Conservation (phyloP, 92 coral and sea anemone genomes). For the Actinernus sp. region DNA sequence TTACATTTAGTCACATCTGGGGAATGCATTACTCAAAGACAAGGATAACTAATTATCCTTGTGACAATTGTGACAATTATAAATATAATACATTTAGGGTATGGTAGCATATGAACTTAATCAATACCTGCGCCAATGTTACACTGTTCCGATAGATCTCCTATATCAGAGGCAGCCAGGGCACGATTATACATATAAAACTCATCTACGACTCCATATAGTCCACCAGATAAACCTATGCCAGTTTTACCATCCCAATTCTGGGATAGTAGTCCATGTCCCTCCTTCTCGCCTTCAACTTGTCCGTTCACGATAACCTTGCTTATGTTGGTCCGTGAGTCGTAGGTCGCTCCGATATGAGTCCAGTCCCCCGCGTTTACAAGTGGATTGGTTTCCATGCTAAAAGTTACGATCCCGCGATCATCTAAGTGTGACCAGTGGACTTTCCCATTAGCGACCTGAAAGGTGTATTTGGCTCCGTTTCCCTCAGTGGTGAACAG, state of each 20-base stretch:
- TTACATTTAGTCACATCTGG: no score
- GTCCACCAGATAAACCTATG: conserved; percentile 81
- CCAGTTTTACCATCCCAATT: conserved; percentile 96
- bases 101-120: neutral
- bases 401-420: conserved; percentile 64
- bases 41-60: no score
- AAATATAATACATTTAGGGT: no score
- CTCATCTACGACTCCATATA: conserved; percentile 88
- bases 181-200: conserved; percentile 93
- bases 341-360: conserved; percentile 93
- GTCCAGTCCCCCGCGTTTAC: conserved; percentile 87
- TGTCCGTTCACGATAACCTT: conserved; percentile 87
- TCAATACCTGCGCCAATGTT: conserved; percentile 77
- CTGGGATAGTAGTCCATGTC: conserved; percentile 85
- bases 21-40: no score
- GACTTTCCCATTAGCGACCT: conserved; percentile 68
- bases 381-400: conserved; percentile 77
- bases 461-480: conserved; percentile 90
- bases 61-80: no score
- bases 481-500: conserved; percentile 83
- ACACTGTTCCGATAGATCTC: conserved; percentile 84
- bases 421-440: conserved; percentile 94
- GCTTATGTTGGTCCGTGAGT: conserved; percentile 79
- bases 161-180: conserved; percentile 88
- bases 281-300: conserved; percentile 77